Conservation (phyloP, 2,888 invertebrate genomes). For the Lasioglossum oenotherae region DNA sequence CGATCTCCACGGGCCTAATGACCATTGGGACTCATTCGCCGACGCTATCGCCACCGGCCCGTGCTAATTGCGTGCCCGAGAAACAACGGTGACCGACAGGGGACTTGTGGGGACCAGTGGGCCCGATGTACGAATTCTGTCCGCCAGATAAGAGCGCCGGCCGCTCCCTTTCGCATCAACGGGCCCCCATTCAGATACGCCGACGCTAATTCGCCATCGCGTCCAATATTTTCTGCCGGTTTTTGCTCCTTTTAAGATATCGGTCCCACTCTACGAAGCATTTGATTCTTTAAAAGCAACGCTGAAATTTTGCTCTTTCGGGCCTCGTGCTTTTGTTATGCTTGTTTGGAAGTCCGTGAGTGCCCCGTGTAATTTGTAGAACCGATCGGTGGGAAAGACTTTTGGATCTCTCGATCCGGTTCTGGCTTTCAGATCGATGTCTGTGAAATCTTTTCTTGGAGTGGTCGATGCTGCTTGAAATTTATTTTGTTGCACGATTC, state of each 20-base stretch:
- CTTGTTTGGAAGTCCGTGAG: not conserved
- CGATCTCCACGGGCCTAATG: conserved; percentile 35
- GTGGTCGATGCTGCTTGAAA: not conserved
- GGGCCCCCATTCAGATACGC: conserved; percentile 18
- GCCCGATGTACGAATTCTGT: conserved; percentile 36
- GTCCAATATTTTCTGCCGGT: conserved; percentile 11
- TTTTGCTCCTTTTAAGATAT: conserved; percentile 13
- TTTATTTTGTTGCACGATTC: too few species aligned
- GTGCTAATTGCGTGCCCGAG: conserved; percentile 70
- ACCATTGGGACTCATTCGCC: conserved; percentile 53
- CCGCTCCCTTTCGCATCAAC: not conserved
- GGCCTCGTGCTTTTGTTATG: not conserved
- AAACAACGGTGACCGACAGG: conserved; percentile 4
- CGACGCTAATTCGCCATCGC: conserved; percentile 27
- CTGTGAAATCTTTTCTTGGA: not conserved
- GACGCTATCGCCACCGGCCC: conserved; percentile 66
- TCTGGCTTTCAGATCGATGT: not conserved
- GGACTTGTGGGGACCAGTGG: not conserved
- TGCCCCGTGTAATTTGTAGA: not conserved
- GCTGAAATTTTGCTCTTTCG: not conserved
- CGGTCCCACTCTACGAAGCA: not conserved
- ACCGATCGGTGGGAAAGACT: not conserved
- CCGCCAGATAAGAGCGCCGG: conserved; percentile 21
- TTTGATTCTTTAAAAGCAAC: not conserved
- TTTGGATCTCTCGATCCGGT: not conserved